phyloP scores from a whole-genome alignment of 2,113 vertebrate genomes.

The Ammodytes marinus region DNA sequence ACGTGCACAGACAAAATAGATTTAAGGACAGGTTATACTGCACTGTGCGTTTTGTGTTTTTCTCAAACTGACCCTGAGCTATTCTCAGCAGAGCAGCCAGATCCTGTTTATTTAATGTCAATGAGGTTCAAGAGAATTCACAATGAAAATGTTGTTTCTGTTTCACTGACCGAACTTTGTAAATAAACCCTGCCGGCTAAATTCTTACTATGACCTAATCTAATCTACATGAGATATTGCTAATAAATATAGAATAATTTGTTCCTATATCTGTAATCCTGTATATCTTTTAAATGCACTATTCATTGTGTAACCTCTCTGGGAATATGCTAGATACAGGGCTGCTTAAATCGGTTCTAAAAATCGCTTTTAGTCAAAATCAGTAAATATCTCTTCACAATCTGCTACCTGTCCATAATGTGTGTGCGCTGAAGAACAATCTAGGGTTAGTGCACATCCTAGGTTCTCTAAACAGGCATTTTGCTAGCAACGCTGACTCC shows the following conservation, averaged over 20 bases:
- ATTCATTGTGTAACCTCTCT: neutral
- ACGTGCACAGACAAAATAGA: neutral
- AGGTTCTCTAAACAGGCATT: too few species aligned
- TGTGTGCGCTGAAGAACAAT: too few species aligned
- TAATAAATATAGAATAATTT: neutral
- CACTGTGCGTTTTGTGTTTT: neutral
- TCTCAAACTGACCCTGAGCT: constrained; percentile 22
- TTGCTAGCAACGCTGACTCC: too few species aligned
- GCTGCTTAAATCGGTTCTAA: neutral
- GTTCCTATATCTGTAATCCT: neutral
- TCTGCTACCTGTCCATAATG: too few species aligned
- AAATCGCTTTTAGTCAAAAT: neutral
- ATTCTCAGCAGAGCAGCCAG: constrained; percentile 1
- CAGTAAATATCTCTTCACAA: too few species aligned
- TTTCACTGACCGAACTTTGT: constrained; percentile 13
- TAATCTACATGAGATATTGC: constrained; percentile 7
- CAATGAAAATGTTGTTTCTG: constrained; percentile 39
- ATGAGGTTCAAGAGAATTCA: neutral
- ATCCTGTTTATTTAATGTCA: constrained; percentile 27
- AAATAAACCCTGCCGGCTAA: neutral
- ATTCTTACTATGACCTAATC: constrained; percentile 21
- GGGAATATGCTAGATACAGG: neutral
- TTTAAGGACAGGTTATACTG: constrained; percentile 3
- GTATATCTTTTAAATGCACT: neutral
- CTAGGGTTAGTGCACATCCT: too few species aligned